Percentiles rank a stretch among this genome's conserved stretches.
Conservation (phyloP, 2,888 invertebrate species). For the Tenthredo distinguenda region DNA sequence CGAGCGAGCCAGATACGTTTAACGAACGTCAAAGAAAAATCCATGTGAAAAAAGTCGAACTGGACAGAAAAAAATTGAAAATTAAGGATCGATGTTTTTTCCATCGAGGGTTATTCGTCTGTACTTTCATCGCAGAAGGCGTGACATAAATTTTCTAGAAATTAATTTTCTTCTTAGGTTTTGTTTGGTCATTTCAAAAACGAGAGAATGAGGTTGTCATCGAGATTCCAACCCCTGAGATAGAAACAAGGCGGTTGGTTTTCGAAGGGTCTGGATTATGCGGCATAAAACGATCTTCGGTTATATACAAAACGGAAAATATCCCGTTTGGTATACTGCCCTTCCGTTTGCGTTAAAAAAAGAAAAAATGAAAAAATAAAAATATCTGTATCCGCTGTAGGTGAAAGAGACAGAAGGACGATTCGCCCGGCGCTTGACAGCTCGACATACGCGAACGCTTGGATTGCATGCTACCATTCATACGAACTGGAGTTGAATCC, state of each 20-base stretch:
- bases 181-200: no score
- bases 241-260: not conserved
- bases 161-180: no score
- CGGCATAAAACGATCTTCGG: not conserved
- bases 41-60: not conserved
- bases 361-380: not conserved
- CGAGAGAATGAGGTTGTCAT: no score
- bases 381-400: not conserved
- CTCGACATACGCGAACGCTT: constrained; percentile 43
- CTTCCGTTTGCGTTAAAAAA: not conserved
- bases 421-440: constrained; percentile 45
- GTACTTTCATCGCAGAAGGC: not conserved
- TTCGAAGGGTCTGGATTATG: not conserved
- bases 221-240: not conserved
- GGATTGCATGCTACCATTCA: constrained; percentile 38
- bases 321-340: not conserved
- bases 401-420: constrained; percentile 23
- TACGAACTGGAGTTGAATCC: constrained; percentile 25
- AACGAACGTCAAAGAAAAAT: constrained; percentile 39
- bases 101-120: not conserved
- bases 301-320: not conserved
- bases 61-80: not conserved
- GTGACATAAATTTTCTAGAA: no score
- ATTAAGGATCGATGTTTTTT: not conserved
- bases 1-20: constrained; percentile 20